Evolutionary conservation across 2,113 vertebrate species (phyloP).

Genomic region (Siphamia tubifer): DNA sequence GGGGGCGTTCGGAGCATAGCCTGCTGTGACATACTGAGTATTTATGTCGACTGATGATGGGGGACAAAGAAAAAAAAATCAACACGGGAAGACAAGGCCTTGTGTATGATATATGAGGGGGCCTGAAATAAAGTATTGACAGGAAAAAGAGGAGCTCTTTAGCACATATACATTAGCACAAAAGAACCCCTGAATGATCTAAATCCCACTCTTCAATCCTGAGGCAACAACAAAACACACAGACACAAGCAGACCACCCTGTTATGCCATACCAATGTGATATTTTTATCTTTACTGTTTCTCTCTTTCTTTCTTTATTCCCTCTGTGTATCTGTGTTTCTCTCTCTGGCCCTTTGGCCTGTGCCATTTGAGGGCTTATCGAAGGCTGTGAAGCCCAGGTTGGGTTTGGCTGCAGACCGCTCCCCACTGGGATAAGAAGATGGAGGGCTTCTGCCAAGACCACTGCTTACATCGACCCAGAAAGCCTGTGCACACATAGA

Average conservation of each 20-base stretch:
- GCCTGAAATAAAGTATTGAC: constrained; percentile 68
- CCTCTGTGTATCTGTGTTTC: not conserved
- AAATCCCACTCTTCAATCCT: constrained; percentile 57
- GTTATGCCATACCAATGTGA: constrained; percentile 16
- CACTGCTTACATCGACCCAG: constrained; percentile 47
- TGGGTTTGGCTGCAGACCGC: constrained; percentile 38
- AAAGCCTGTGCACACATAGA: constrained; percentile 37
- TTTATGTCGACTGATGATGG: constrained; percentile 74
- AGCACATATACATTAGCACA: constrained; percentile 56
- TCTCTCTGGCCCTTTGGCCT: constrained; percentile 41
- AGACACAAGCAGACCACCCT: constrained; percentile 60
- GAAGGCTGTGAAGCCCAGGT: constrained; percentile 54
- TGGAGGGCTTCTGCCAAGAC: constrained; percentile 54
- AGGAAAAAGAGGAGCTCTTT: constrained; percentile 47
- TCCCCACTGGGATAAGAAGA: constrained; percentile 56
- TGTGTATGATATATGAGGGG: constrained; percentile 51
- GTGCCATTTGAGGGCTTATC: constrained; percentile 62
- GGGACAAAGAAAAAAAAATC: constrained; percentile 63
- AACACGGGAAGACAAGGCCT: constrained; percentile 50
- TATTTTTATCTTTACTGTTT: constrained; percentile 37
- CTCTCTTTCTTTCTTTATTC: not conserved
- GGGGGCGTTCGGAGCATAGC: constrained; percentile 70
- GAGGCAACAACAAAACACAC: constrained; percentile 60
- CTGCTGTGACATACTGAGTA: constrained; percentile 76
- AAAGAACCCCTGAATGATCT: constrained; percentile 50